These are phyloP conservation scores for Myrmecobius fasciatus DNA, from an alignment of 2,113 vertebrate genomes.

Conservation along the genomic window DNA sequence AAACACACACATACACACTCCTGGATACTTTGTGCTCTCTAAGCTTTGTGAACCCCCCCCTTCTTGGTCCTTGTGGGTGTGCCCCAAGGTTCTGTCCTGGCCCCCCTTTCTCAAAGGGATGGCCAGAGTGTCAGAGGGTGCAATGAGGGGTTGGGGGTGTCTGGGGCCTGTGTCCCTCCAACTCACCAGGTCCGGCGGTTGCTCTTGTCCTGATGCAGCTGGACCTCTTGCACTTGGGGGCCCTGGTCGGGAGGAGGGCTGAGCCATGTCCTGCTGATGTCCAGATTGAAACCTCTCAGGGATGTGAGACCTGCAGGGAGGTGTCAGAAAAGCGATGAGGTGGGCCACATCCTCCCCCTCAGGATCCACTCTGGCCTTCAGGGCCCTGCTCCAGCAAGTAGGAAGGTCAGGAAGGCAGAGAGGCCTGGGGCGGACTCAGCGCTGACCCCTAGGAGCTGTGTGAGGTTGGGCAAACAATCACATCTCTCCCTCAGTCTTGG, in stretches of 20 bases:
- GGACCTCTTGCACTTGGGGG: slow-evolving; percentile 42
- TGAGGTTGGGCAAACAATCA: no score
- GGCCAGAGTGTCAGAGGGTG: background rate
- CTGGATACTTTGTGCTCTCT: no score
- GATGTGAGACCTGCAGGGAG: slow-evolving; percentile 41
- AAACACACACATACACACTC: no score
- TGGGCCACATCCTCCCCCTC: no score
- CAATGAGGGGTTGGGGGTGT: background rate
- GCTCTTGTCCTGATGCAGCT: slow-evolving; percentile 69
- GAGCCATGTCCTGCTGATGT: slow-evolving; percentile 54
- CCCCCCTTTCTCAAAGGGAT: background rate
- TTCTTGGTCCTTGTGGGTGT: no score
- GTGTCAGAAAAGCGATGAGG: background rate
- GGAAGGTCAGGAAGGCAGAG: background rate
- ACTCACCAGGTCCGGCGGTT: slow-evolving; percentile 72
- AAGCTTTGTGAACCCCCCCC: no score
- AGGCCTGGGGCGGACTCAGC: background rate
- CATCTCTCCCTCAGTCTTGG: background rate
- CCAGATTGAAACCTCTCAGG: slow-evolving; percentile 65
- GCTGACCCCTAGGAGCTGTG: background rate
- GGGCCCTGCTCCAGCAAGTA: background rate
- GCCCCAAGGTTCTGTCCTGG: no score
- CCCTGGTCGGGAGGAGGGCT: slow-evolving; percentile 17
- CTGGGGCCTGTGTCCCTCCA: background rate
- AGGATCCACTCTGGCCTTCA: no score